Base-by-base conservation (phyloP, 2,797 vertebrate species). In the Luscinia luscinia region DNA sequence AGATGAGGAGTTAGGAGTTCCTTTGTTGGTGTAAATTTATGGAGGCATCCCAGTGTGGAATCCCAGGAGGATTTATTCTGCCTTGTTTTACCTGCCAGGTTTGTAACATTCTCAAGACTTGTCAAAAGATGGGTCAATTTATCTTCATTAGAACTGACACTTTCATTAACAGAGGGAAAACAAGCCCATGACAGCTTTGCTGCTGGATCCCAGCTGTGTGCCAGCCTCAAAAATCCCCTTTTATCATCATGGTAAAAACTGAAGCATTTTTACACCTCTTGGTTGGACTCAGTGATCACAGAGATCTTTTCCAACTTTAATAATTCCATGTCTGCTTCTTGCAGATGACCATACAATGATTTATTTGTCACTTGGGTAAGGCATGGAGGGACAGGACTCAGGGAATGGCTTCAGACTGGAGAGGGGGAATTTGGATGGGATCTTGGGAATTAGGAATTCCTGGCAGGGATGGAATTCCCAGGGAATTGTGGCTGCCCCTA, bases 341-440 rank as follows among this genome's bases (percentile, higher is more conserved):
- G 9, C 16, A 7, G 11, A 51, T 27, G 22, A 19, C 2, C 11
- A 3, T 1, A 16, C 3, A 52, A 3, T 0, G 0, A 57, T 85
- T 68, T 40, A 28, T 28, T 76, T 52, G 23, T 76, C 55, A 40
- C n/a, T 43, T 38, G 45, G 59, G 18, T 4, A 7, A 30, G 52
- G 13, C 0, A 0, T 24, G 23, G 1, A 79, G 23, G 23, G 45
- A 20, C 43, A 58, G 75, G 6, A 58, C 0, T 0, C 59, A 38
- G 75, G 59, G 58, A 57, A 43, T 64, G 66, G 57, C 34, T 77
- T 24, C 38, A 45, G 0, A 30, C 12, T 76, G 83, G 12, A 15
- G 45, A 4, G 59, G 62, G 61, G 7, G 0, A 23, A 46, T 46
- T 23, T 22, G 32, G 70, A 5, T 85, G 72, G 73, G 41, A 54